Conservation (phyloP, 2,888 invertebrate genomes). For the Drosophila maculinotata region DNA sequence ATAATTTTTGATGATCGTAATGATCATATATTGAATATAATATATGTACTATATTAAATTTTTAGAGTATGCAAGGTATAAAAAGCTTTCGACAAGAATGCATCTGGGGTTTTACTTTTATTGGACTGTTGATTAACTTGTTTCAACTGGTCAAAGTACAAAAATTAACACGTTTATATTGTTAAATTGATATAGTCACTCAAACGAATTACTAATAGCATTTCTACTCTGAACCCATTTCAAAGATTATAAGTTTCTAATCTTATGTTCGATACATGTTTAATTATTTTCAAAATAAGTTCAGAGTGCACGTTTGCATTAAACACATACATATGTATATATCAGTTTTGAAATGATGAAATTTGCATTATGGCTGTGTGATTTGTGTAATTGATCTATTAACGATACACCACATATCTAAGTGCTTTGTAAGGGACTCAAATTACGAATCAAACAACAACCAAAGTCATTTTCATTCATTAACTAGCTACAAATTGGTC, state of each 20-base stretch:
- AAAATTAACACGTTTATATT: constrained; percentile 17
- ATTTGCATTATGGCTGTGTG: background rate
- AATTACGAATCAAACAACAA: constrained; percentile 2
- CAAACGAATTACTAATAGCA: constrained; percentile 11
- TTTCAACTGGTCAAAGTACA: constrained; percentile 27
- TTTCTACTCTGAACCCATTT: constrained; percentile 22
- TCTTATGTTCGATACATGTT: constrained; percentile 12
- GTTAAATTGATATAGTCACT: constrained; percentile 9
- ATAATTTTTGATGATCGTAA: background rate
- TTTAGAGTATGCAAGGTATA: no score
- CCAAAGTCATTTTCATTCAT: constrained; percentile 19
- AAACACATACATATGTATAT: no score
- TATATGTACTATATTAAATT: no score
- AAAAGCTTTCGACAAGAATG: background rate
- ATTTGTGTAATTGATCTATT: constrained; percentile 32
- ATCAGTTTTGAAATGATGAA: background rate
- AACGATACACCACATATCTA: background rate
- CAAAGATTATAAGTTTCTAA: constrained; percentile 25
- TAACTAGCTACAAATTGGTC: constrained; percentile 17
- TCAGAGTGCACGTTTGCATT: background rate
- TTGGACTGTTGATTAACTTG: constrained; percentile 2
- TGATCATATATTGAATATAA: no score
- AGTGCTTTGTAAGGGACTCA: constrained; percentile 9
- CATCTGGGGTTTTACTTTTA: background rate
- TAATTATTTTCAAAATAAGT: background rate